These are phyloP conservation scores for Xanthia icteritia DNA, from an alignment of 2,888 invertebrate species.

Conservation along the genomic window DNA sequence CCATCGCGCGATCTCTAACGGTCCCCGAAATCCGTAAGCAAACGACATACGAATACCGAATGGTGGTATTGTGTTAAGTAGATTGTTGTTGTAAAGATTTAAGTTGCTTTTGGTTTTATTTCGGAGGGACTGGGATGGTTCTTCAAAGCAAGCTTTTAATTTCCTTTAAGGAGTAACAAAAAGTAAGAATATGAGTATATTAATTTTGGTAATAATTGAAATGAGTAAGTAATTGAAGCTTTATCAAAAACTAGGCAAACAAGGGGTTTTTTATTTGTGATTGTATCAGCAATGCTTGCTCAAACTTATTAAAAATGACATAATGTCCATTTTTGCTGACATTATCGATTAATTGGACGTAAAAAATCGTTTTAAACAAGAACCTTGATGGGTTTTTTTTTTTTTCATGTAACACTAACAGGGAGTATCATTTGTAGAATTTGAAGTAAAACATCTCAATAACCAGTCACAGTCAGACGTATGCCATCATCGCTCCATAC, in stretches of 20 bases:
- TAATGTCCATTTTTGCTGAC: not conserved
- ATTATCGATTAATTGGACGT: not conserved
- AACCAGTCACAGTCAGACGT: not conserved
- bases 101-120: not conserved
- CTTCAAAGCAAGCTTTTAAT: not conserved
- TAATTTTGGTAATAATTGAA: not conserved
- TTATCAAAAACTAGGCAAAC: not conserved
- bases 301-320: not conserved
- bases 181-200: not conserved
- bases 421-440: not conserved
- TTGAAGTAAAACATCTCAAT: not conserved
- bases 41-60: conserved; percentile 60
- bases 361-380: not conserved
- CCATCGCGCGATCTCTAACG: conserved; percentile 66
- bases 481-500: not conserved
- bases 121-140: not conserved
- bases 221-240: too few relatives aligned
- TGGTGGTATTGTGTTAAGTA: conserved; percentile 15
- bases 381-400: not conserved
- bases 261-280: not conserved
- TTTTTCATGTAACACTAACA: not conserved
- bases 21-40: conserved; percentile 57
- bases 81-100: not conserved
- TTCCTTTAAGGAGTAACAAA: not conserved
- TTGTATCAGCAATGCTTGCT: not conserved